A percentile compares a stretch with the other conserved stretches of the same genome.
These are phyloP conservation scores for Microchirus variegatus DNA, from an alignment of 2,797 vertebrate genomes.

Conservation along the genomic window DNA sequence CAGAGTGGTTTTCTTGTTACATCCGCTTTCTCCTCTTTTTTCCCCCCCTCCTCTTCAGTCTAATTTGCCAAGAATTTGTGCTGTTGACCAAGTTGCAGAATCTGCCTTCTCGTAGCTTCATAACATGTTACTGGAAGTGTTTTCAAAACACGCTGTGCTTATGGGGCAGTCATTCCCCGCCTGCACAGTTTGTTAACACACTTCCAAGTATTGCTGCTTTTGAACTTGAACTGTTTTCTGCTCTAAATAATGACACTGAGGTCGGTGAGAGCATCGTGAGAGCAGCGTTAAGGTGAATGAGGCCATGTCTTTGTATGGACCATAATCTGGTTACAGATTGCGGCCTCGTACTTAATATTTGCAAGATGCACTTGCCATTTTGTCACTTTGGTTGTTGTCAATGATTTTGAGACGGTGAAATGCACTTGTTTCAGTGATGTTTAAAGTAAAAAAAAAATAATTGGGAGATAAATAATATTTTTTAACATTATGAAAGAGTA, in stretches of 20 bases:
- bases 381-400: slow-evolving; percentile 20
- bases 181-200: slow-evolving; percentile 36
- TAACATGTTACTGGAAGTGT: slow-evolving; percentile 37
- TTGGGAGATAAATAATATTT: slow-evolving; percentile 42
- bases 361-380: slow-evolving; percentile 24
- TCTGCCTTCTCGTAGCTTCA: slow-evolving; percentile 46
- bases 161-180: slow-evolving; percentile 6
- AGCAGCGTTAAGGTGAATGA: slow-evolving; percentile 28
- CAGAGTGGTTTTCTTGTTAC: slow-evolving; percentile 21
- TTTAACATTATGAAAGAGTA: slow-evolving; percentile 38
- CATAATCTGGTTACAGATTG: slow-evolving; percentile 35
- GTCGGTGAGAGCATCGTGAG: slow-evolving; percentile 11
- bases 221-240: slow-evolving; percentile 34
- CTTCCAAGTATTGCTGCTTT: slow-evolving; percentile 28
- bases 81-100: slow-evolving; percentile 49
- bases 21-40: slow-evolving; percentile 7
- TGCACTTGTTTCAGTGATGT: slow-evolving; percentile 26
- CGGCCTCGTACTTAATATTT: slow-evolving; percentile 10
- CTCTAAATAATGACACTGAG: slow-evolving; percentile 32
- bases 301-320: slow-evolving; percentile 36
- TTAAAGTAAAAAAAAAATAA: slow-evolving; percentile 37
- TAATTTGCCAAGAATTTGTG: slow-evolving; percentile 32
- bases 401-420: slow-evolving; percentile 24
- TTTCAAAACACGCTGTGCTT: slow-evolving; percentile 32
- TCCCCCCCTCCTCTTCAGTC: background rate